These are phyloP conservation scores for Scaptodrosophila latifasciaeformis DNA, from an alignment of 2,888 invertebrate species.

Conservation along the genomic window DNA sequence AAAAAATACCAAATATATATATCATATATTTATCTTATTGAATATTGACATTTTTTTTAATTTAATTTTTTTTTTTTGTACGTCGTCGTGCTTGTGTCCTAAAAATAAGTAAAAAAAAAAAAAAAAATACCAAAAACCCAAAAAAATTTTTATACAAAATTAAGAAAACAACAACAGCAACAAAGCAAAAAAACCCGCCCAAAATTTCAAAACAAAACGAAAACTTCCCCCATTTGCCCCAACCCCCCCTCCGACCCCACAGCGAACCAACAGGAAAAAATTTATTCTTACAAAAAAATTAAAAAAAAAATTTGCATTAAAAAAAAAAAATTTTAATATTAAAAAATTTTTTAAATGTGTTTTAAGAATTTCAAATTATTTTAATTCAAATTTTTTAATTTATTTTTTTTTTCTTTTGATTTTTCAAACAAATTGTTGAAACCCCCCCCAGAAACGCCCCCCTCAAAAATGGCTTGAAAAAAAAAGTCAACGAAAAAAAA, in stretches of 20 bases:
- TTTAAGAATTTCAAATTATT: neutral
- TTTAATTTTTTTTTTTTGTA: constrained; percentile 56
- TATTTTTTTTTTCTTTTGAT: constrained; percentile 7
- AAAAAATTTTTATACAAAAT: constrained; percentile 10
- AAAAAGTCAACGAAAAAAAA: constrained; percentile 11
- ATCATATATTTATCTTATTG: constrained; percentile 41
- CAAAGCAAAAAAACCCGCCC: neutral
- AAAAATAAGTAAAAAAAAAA: constrained; percentile 49
- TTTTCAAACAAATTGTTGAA: too few species aligned
- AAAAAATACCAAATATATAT: constrained; percentile 32
- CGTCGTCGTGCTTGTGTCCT: constrained; percentile 65
- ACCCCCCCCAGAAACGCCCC: too few species aligned
- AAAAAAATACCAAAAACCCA: constrained; percentile 8
- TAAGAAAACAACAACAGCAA: constrained; percentile 8
- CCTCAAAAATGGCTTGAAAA: too few species aligned
- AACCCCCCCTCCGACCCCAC: neutral
- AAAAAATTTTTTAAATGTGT: constrained; percentile 3
- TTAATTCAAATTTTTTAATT: neutral
- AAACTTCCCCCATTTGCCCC: constrained; percentile 13
- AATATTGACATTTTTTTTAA: constrained; percentile 42
- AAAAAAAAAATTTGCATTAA: constrained; percentile 6
- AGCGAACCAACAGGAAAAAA: neutral
- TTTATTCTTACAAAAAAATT: neutral
- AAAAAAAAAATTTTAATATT: constrained; percentile 20
- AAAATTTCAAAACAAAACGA: constrained; percentile 25